A percentile compares a stretch with the other conserved stretches of the same genome.
phyloP scores from a whole-genome alignment of 2,888 invertebrate species.

The Drosophila prolongata region DNA sequence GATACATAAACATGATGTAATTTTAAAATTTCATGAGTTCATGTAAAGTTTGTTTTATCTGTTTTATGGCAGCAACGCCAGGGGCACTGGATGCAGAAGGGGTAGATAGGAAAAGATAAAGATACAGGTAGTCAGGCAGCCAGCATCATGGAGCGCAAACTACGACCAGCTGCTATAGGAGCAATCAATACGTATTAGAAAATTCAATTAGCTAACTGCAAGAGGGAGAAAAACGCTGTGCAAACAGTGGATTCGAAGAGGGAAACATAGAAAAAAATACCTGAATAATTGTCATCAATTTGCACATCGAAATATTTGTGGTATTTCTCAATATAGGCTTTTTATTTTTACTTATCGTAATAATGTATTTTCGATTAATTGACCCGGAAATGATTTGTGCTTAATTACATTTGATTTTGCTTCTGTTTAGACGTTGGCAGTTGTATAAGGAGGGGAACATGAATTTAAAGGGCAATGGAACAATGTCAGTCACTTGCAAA shows the following conservation, averaged over 20 bases:
- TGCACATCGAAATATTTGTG: not conserved
- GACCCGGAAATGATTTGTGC: too few relatives aligned
- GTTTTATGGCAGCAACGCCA: conserved; percentile 22
- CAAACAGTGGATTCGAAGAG: not conserved
- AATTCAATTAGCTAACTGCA: conserved; percentile 54
- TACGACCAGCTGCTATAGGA: conserved; percentile 22
- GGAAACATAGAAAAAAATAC: conserved; percentile 6
- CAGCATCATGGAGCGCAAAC: conserved; percentile 1
- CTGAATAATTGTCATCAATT: not conserved
- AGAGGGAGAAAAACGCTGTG: conserved; percentile 5
- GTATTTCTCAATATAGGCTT: too few relatives aligned
- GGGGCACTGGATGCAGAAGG: conserved; percentile 1
- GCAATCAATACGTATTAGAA: conserved; percentile 34
- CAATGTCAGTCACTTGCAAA: conserved; percentile 9
- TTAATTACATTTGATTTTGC: not conserved
- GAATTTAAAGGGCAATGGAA: not conserved
- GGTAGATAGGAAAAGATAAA: conserved; percentile 6
- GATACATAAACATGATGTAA: conserved; percentile 45
- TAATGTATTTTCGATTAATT: too few relatives aligned
- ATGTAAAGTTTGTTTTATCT: conserved; percentile 52
- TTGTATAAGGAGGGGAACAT: not conserved
- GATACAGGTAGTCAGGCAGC: not conserved
- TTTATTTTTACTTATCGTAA: too few relatives aligned
- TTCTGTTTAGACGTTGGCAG: not conserved
- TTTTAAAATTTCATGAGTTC: conserved; percentile 52